Evolutionary conservation across 2,888 invertebrate species (phyloP), one percentile per base, ranked within the genome.

Genomic region (Leucoma salicis): DNA sequence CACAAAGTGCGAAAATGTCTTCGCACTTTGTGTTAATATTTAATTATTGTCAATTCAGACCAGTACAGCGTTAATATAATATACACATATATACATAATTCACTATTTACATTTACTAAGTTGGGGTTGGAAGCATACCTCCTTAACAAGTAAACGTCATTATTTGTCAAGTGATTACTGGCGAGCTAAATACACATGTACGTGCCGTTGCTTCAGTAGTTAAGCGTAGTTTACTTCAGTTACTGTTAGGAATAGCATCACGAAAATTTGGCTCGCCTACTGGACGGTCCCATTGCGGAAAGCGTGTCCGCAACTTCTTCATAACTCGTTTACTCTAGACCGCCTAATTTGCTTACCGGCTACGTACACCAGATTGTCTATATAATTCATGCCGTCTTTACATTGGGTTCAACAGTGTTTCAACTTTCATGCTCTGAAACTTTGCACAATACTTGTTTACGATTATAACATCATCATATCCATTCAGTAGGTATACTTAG

Each of bases 301-400:
- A 63, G 52, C 63, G 62, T 53, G 58, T 63, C 70, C 69, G 60
- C 71, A 78, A 81, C 77, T 82, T 75, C 62, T 62, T 72, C 71
- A 74, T 83, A 84, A 83, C 82, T 82, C 79, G 83, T 80, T 83
- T 80, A 82, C 78, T 66, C 72, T 68, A 68, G 70, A 70, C 78
- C 75, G 70, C 70, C 78, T 83, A 84, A 82, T 83, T 84, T 82
- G 79, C 75, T 78, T 74, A 70, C 75, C 66, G 68, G 72, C 70
- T 70, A 66, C 71, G 67, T 70, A 76, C 65, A 67, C 70, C 70
- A 73, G 75, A 72, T 73, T 74, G 74, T 74, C 74, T 66, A 72
- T 74, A 63, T 76, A 78, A 77, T 80, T 77, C 78, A 80, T 74
- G 65, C 62, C 62, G 59, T 64, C 66, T 67, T 73, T 51, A 51